Evolutionary conservation across 2,888 invertebrate species (phyloP).

Genomic region (Tinea pellionella): DNA sequence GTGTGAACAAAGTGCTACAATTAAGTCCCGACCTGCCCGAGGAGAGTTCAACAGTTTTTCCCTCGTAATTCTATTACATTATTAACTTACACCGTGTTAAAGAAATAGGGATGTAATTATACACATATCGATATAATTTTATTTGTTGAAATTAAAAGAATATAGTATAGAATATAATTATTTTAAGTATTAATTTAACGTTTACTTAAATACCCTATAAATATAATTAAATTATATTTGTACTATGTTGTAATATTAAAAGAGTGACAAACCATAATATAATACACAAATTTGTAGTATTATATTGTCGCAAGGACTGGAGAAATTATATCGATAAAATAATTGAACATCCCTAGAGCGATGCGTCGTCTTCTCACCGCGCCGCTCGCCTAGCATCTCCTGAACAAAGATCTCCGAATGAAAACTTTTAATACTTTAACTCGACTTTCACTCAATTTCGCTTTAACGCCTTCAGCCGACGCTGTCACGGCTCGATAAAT

Average conservation of each 20-base stretch:
- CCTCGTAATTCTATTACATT: slow-evolving; percentile 68
- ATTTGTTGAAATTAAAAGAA: neutral
- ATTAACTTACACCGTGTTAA: slow-evolving; percentile 67
- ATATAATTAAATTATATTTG: neutral
- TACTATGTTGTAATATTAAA: no score
- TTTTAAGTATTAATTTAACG: neutral
- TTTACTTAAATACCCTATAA: neutral
- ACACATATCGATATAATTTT: neutral
- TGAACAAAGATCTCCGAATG: slow-evolving; percentile 54
- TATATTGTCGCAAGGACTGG: no score
- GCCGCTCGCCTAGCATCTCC: slow-evolving; percentile 24
- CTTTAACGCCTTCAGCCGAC: slow-evolving; percentile 42
- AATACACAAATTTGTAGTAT: no score
- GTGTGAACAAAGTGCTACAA: slow-evolving; percentile 59
- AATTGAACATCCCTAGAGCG: slow-evolving; percentile 8
- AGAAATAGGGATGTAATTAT: slow-evolving; percentile 32
- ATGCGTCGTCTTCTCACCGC: slow-evolving; percentile 12
- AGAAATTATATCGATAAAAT: slow-evolving; percentile 7
- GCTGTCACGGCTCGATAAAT: slow-evolving; percentile 52
- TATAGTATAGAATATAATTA: neutral
- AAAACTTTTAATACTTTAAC: slow-evolving; percentile 70
- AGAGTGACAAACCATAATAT: no score
- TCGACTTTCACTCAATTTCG: slow-evolving; percentile 67
- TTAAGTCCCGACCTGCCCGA: slow-evolving; percentile 56
- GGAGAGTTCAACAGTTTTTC: slow-evolving; percentile 65